Evolutionary conservation across 2,888 invertebrate species (phyloP), one percentile per base, ranked within the genome.

Genomic region (Drosophila gaucha): DNA sequence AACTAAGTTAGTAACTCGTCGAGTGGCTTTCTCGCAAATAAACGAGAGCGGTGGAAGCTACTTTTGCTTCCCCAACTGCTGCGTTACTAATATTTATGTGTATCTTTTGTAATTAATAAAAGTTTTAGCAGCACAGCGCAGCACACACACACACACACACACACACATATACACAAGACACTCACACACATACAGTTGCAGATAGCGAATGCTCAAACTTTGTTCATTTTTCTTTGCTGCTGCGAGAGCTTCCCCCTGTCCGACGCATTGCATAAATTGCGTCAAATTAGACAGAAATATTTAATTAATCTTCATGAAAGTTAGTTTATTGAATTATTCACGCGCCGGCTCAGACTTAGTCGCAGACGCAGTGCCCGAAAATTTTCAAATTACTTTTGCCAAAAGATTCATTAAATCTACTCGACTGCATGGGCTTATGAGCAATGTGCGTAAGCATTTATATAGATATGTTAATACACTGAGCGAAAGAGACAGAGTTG

Each of bases 221-320:
- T 86, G 67, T 72, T 79, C 70, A 77, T 86, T 86, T 79, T 67
- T 82, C 67, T 66, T 68, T 16, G 49, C 20, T 9, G 14, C 20
- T 9, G 14, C 24, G 22, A 24, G 22, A 18, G 44, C 47, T 6
- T 20, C n/a, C 10, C 26, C 20, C 18, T 31, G 51, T 30, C 28
- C 39, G 22, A 46, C 58, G 70, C 66, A 67, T 82, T 86, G 86
- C 79, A 86, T 82, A 84, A 84, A 88, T 84, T 84, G 86, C 75
- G 70, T 80, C 86, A 84, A 84, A 84, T 88, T 86, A 88, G 88
- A 84, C 84, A 83, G 88, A 88, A 83, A 83, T 84, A 84, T 84
- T 84, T 86, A 84, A 84, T 84, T 88, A 88, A 88, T 84, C 88
- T 84, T 60, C 52, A 74, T 71, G 65, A 84, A 84, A 84, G 64